These are phyloP conservation scores for Furcifer pardalis DNA, from an alignment of 2,797 vertebrate species.

Conservation along the genomic window DNA sequence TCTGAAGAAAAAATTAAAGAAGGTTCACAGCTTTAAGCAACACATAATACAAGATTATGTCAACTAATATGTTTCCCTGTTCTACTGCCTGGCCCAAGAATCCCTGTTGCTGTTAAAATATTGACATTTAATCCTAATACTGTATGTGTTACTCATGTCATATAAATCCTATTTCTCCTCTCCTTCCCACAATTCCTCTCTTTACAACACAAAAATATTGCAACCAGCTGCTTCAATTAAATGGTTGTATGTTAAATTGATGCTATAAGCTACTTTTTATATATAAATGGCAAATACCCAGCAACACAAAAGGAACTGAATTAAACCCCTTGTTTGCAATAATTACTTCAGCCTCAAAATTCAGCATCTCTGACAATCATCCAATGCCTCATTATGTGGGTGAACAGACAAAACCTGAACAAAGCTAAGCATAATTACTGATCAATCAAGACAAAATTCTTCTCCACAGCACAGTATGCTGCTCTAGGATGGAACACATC, in stretches of 20 bases:
- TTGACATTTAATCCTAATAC: neutral
- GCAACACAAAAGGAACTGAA: neutral
- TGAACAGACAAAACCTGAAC: neutral
- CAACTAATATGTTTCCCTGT: no score
- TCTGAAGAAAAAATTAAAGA: neutral
- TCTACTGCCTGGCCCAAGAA: no score
- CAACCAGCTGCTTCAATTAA: neutral
- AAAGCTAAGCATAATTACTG: neutral
- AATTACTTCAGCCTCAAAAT: neutral
- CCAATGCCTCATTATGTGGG: neutral
- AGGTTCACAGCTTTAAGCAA: neutral
- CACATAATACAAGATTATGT: neutral
- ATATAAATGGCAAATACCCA: neutral
- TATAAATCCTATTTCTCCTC: neutral
- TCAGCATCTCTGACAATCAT: neutral
- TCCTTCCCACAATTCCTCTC: no score
- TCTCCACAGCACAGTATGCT: no score
- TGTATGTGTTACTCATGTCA: neutral
- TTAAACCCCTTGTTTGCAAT: no score
- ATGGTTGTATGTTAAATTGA: neutral
- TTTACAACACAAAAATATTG: neutral
- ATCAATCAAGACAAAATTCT: neutral
- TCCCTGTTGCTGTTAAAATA: neutral
- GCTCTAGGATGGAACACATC: no score
- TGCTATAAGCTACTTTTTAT: neutral